Percentiles rank a stretch among this genome's conserved stretches.
phyloP scores from a whole-genome alignment of 2,888 invertebrate genomes.

The Platycnemis pennipes region DNA sequence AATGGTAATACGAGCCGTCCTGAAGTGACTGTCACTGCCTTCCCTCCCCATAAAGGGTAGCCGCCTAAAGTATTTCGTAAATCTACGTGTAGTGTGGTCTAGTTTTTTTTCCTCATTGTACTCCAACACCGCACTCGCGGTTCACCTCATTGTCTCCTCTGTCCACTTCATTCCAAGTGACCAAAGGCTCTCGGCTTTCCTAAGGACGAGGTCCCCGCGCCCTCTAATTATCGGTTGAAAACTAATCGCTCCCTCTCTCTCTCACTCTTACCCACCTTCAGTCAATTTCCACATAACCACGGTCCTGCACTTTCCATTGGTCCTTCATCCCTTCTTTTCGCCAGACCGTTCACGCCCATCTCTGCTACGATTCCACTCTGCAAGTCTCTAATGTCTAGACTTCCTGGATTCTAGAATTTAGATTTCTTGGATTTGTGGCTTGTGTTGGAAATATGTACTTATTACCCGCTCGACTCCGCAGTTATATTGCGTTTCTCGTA shows the following conservation, averaged over 20 bases:
- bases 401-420: not conserved
- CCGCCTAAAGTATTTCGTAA: not conserved
- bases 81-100: not conserved
- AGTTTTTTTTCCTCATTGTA: not conserved
- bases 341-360: not conserved
- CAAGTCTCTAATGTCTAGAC: not conserved
- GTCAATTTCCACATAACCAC: conserved; percentile 15
- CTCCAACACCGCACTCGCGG: not conserved
- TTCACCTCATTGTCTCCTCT: not conserved
- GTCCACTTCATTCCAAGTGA: conserved; percentile 19
- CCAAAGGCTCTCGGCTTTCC: not conserved
- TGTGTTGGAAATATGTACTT: no score
- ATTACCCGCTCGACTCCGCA: no score
- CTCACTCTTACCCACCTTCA: not conserved
- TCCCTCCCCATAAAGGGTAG: not conserved
- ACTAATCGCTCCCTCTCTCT: not conserved
- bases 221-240: conserved; percentile 47
- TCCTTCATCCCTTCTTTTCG: not conserved
- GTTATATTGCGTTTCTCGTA: no score
- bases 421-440: not conserved
- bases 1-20: no score
- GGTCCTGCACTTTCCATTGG: not conserved
- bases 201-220: not conserved
- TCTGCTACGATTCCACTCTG: not conserved
- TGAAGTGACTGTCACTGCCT: no score